phyloP scores from a whole-genome alignment of 2,113 vertebrate genomes.

The Eolophus roseicapilla region DNA sequence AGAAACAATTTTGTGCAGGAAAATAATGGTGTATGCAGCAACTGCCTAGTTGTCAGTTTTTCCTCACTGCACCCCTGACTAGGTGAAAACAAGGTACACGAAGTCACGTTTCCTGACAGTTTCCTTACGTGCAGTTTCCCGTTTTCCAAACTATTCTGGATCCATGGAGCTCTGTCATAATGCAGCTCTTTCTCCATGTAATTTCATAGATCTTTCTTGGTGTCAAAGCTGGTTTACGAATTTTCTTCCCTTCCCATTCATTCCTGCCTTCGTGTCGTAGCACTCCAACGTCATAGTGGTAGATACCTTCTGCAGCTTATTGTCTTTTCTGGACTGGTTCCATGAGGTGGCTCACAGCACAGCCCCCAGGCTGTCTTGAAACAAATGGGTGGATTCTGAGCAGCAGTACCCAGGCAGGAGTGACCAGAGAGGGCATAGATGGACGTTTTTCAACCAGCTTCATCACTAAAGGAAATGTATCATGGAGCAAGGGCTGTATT shows the following conservation, averaged over 20 bases:
- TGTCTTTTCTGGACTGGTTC: background rate
- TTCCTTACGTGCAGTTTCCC: background rate
- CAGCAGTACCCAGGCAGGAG: background rate
- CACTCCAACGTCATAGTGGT: background rate
- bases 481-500: background rate
- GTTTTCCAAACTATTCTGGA: background rate
- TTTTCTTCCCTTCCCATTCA: background rate
- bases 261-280: background rate
- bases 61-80: background rate
- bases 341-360: background rate
- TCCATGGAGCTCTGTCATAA: background rate
- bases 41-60: background rate
- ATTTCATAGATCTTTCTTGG: background rate
- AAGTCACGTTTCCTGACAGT: background rate
- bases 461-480: background rate
- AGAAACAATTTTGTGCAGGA: background rate
- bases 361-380: background rate
- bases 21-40: background rate
- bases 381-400: background rate
- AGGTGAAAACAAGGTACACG: background rate
- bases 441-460: background rate
- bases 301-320: background rate
- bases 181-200: background rate
- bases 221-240: background rate
- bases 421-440: background rate